phyloP scores from a whole-genome alignment of 2,888 invertebrate genomes.

The Hydrotaea cyrtoneurina region DNA sequence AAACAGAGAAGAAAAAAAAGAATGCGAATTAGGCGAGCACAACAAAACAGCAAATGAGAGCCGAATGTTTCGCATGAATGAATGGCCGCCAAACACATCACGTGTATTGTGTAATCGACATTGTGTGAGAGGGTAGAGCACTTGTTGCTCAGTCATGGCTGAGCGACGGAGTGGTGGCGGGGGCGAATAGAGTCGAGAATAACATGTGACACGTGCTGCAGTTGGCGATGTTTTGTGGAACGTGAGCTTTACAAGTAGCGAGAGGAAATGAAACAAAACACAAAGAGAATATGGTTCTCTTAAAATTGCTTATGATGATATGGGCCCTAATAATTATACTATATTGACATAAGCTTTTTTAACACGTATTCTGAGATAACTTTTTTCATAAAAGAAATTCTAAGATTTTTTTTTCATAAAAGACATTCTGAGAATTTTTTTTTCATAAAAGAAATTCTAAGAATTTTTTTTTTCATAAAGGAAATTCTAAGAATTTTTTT shows the following conservation, averaged over 20 bases:
- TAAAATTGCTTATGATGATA: too few relatives aligned
- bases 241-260: too few relatives aligned
- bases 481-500: too few relatives aligned
- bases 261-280: not conserved
- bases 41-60: constrained; percentile 44
- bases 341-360: too few relatives aligned
- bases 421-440: too few relatives aligned
- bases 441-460: too few relatives aligned
- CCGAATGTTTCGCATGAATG: constrained; percentile 18
- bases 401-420: too few relatives aligned
- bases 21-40: constrained; percentile 48
- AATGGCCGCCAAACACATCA: constrained; percentile 38
- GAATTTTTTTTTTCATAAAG: too few relatives aligned
- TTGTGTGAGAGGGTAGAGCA: not conserved
- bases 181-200: not conserved
- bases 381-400: too few relatives aligned
- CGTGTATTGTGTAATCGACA: too few relatives aligned
- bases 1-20: not conserved
- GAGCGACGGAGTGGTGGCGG: not conserved
- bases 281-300: not conserved
- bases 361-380: too few relatives aligned
- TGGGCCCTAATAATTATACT: too few relatives aligned
- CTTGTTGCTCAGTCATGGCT: constrained; percentile 3
- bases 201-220: not conserved
- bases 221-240: not conserved